Base-by-base conservation (phyloP, 2,113 vertebrate species). In the Athene cunicularia region DNA sequence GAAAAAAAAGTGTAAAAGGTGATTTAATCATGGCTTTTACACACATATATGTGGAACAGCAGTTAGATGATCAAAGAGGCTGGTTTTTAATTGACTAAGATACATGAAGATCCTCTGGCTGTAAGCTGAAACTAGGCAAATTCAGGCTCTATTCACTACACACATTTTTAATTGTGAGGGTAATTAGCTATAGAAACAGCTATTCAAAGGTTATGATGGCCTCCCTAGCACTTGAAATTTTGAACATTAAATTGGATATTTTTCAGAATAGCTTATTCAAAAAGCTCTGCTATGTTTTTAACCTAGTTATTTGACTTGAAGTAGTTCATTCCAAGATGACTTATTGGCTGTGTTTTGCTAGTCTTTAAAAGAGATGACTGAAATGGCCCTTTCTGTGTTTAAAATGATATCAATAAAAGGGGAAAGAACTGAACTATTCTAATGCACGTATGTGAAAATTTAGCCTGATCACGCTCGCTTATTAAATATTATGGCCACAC, bases 171-270 rank as follows among this genome's bases (percentile, higher is more conserved):
- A 93, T 95, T 94, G 81, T 1, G 0, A 82, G 67, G 30, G 77
- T 93, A 94, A 96, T 97, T 93, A 96, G 82, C 77, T 74, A 85
- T 85, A 91, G 84, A 94, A 96, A 93, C 21, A 94, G 45, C 84
- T 94, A 91, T 90, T 95, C 70, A 93, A 73, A 89, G 90, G 70
- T 90, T 93, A 80, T 90, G 66, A 93, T 96, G 87, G 71, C 74
- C 84, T 95, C 80, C 74, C 24, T 82, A 53, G 58, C 53, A 95
- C 92, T 94, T 88, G 81, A 88, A 95, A 73, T 94, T 90, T 72
- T 90, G 85, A 88, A 82, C 95, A 93, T 91, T 90, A 88, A 94
- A 88, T 90, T 70, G 22, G 39, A 28, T 82, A 58, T 82, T 90
- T 95, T 96, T 95, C 2, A 0, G 87, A 96, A 93, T 85, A 72